These are phyloP conservation scores for Microvelia longipes DNA, from an alignment of 1,140 invertebrate species.

Conservation along the genomic window DNA sequence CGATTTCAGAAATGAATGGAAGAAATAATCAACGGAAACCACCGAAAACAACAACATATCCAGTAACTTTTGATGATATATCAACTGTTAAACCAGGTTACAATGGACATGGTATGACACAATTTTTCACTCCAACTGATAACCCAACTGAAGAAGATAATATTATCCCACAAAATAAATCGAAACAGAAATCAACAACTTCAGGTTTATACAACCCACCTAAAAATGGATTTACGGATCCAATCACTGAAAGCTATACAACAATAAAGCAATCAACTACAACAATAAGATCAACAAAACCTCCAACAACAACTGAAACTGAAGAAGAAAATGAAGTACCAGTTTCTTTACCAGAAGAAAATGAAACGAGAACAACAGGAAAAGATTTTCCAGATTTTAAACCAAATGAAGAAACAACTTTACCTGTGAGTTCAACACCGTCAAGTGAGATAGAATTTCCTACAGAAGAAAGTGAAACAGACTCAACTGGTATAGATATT, in stretches of 20 bases:
- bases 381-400: too few relatives aligned
- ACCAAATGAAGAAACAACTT: too few relatives aligned
- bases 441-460: too few relatives aligned
- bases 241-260: neutral
- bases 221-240: neutral
- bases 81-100: neutral
- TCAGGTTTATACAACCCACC: neutral
- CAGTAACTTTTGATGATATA: neutral
- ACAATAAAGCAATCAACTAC: neutral
- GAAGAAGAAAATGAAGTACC: neutral
- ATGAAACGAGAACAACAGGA: too few relatives aligned
- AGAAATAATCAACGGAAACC: too few relatives aligned
- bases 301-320: neutral
- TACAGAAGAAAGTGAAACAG: neutral
- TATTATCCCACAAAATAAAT: neutral
- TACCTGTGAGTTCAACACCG: too few relatives aligned
- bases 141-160: neutral
- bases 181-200: neutral
- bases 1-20: neutral
- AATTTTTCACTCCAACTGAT: neutral
- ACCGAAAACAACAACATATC: neutral
- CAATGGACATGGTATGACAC: neutral
- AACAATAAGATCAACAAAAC: neutral
- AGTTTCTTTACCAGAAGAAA: too few relatives aligned
- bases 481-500: neutral